Base-by-base conservation (phyloP, 2,888 invertebrate genomes). In the Eucriotettix oculatus region DNA sequence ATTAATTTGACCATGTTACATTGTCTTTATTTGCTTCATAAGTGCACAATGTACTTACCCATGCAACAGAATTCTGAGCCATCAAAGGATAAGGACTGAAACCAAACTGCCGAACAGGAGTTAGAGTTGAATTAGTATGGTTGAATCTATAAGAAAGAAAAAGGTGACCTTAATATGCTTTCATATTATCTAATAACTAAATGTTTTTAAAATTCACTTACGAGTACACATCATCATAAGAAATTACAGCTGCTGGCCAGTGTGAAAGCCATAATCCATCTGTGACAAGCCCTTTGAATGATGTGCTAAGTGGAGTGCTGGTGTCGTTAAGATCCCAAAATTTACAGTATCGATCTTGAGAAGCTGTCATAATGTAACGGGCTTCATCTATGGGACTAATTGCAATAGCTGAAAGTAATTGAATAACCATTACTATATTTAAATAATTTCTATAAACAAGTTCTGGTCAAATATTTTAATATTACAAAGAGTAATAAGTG, bases 311-410 rank as follows among this genome's bases (percentile, higher is more conserved):
- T 1, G 78, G 76, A 43, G 66, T 67, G 40, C 66, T 69, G 52
- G 71, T 68, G 64, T 77, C 72, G 57, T 76, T 71, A 58, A 86
- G 78, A 70, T 88, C 84, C 87, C 87, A 88, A 60, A 85, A 78
- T 72, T 83, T 84, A 40, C 81, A 77, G 60, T 77, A 75, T 54
- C 84, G 82, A 70, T 88, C 87, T 52, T 79, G 73, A 10, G 84
- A 82, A 1, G 81, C 82, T 0, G 85, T 82, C 52, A 83, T 78
- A 57, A 87, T 71, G 72, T 80, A 86, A 67, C 83, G 79, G 44
- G 81, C 80, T 64, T 81, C 82, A 11, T 78, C 80, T 58, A 72
- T 70, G 57, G 78, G 77, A 60, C 75, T 66, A 55, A 79, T 67
- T 54, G 68, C 66, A 17, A 79, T 64, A 68, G 73, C 78, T 75